Evolutionary conservation across 1,140 invertebrate species (phyloP), one percentile per base, ranked within the genome.

Genomic region (Argopecten irradians): DNA sequence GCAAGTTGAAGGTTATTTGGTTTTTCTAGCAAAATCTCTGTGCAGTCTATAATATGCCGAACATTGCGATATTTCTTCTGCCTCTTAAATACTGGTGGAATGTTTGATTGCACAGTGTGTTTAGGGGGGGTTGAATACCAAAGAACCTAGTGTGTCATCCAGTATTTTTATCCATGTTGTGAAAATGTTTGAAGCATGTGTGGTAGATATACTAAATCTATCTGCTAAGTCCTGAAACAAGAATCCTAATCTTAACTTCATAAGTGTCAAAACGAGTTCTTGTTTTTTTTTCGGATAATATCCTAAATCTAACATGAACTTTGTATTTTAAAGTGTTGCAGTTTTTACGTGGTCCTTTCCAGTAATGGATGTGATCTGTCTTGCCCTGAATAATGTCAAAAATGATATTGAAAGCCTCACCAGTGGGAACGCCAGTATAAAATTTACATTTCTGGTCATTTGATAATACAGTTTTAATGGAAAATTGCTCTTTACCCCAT

Each of bases 91-190:
- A 9, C 41, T 9, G 39, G 85, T 9, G 85, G 85, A 22, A 86
- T 9, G 33, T 43, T 86, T 39, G 16, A 5, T n/a, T n/a, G 7
- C 9, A 86, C 85, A 28, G 19, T 46, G 11, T 86, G 34, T 34
- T 43, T 39, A 5, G 85, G 34, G n/a, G 8, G 85, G 85, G 34
- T 86, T 86, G 28, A 41, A 86, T 5, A 86, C 85, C 5, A 86
- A 11, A 9, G 22, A 22, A n/a, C 39, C 39, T 5, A 86, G 34
- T n/a, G n/a, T 39, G 19, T 46, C 13, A 28, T 3, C 39, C 22
- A 86, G 28, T 9, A 86, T 43, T 32, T 43, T 86, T 46, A 86
- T 7, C 85, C 85, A 86, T 41, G 85, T 86, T n/a, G 85, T 86
- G 5, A 86, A 43, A 3, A 86, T 86, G 22, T 39, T 86, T 46